Conservation (phyloP, 2,797 vertebrate genomes). For the Poecilia gillii region DNA sequence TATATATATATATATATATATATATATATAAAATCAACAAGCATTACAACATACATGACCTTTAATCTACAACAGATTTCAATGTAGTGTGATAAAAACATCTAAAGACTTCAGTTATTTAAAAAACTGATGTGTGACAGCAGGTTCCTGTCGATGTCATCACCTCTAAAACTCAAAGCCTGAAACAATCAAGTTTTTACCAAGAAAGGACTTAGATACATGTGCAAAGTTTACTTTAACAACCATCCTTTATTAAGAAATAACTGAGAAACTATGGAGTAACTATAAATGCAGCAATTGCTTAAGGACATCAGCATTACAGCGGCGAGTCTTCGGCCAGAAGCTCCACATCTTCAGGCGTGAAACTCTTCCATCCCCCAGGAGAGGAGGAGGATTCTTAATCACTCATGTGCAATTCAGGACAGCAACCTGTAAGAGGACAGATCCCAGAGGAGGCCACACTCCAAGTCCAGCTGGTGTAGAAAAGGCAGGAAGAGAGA, state of each 20-base stretch:
- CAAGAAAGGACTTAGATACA: not conserved
- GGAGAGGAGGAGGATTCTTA: not conserved
- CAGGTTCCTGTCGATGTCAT: not conserved
- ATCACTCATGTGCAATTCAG: not conserved
- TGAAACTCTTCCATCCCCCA: not conserved
- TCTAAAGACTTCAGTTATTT: too few species aligned
- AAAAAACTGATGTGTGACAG: too few species aligned
- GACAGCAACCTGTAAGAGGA: slow-evolving; percentile 15
- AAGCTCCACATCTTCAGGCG: not conserved
- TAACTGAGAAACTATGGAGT: not conserved
- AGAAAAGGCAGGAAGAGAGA: slow-evolving; percentile 11
- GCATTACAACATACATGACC: too few species aligned
- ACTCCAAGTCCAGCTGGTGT: slow-evolving; percentile 8
- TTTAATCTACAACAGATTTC: too few species aligned
- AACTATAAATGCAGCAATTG: slow-evolving; percentile 5
- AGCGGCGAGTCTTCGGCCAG: not conserved
- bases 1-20: too few species aligned
- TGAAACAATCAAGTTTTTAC: not conserved
- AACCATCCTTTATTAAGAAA: not conserved
- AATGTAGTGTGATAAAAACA: too few species aligned
- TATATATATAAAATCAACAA: too few species aligned
- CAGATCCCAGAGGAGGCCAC: not conserved
- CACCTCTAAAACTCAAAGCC: not conserved
- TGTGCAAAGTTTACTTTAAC: not conserved
- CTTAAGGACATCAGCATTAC: not conserved